Evolutionary conservation across 2,797 vertebrate species (phyloP).

Genomic region (Phoeniculus purpureus): DNA sequence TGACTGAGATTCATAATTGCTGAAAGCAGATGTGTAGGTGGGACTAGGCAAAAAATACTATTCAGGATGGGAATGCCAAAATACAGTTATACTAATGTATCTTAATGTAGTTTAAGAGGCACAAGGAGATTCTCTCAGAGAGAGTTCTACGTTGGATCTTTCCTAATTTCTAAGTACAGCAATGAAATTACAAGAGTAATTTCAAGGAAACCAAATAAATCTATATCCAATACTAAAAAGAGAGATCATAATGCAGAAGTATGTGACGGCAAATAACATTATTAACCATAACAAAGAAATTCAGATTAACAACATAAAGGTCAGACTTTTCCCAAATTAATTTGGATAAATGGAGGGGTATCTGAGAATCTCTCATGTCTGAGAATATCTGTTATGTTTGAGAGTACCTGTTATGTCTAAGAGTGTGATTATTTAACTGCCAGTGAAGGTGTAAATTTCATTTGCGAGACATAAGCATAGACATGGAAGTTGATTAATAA

Average conservation of each 20-base stretch:
- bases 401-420: neutral
- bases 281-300: neutral
- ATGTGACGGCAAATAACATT: neutral
- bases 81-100: neutral
- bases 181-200: neutral
- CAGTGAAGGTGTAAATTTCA: neutral
- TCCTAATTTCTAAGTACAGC: neutral
- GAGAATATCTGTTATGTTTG: no score
- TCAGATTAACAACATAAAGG: neutral
- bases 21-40: neutral
- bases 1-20: neutral
- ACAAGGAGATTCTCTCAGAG: neutral
- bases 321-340: neutral
- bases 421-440: neutral
- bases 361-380: neutral
- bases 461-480: neutral
- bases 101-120: neutral
- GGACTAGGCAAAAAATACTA: neutral
- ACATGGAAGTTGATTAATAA: neutral
- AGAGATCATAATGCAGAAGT: neutral
- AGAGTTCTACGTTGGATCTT: neutral
- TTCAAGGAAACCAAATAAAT: neutral
- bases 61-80: neutral
- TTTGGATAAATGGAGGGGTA: neutral
- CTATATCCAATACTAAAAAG: neutral